phyloP scores from a whole-genome alignment of 2,888 invertebrate genomes.

The Amphipoea lucens region DNA sequence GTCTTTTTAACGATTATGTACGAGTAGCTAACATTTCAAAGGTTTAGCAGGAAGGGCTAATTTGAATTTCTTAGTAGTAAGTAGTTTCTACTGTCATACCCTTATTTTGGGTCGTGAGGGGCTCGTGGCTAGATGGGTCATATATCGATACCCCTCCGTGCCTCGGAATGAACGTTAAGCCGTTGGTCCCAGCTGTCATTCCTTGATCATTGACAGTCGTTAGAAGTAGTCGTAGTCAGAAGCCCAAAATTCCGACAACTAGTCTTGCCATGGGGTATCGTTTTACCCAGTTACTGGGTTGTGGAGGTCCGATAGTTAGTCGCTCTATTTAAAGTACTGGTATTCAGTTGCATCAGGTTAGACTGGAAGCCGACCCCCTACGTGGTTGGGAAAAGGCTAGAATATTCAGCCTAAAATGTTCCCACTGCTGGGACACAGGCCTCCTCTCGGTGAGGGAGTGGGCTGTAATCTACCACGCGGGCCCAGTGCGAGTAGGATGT shows the following conservation, averaged over 20 bases:
- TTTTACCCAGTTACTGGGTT: background rate
- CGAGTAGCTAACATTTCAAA: background rate
- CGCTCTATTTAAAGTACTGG: background rate
- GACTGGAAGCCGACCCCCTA: background rate
- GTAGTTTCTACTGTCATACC: background rate
- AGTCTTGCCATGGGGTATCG: background rate
- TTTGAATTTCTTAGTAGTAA: background rate
- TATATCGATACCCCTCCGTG: background rate
- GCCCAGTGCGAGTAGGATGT: no score
- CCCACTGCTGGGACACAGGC: no score
- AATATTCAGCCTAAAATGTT: no score
- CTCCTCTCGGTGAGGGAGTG: no score
- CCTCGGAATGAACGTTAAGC: background rate
- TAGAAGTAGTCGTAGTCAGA: background rate
- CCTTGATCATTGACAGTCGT: background rate
- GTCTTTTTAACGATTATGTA: background rate
- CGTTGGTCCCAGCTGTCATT: background rate
- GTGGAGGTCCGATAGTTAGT: background rate
- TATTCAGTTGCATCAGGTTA: background rate
- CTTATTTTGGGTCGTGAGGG: background rate
- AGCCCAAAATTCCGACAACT: background rate
- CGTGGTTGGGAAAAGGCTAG: background rate
- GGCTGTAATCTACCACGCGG: no score
- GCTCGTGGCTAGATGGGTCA: background rate
- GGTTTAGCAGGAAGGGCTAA: background rate